Base-by-base conservation (phyloP, 2,797 vertebrate species). In the Catharus ustulatus region DNA sequence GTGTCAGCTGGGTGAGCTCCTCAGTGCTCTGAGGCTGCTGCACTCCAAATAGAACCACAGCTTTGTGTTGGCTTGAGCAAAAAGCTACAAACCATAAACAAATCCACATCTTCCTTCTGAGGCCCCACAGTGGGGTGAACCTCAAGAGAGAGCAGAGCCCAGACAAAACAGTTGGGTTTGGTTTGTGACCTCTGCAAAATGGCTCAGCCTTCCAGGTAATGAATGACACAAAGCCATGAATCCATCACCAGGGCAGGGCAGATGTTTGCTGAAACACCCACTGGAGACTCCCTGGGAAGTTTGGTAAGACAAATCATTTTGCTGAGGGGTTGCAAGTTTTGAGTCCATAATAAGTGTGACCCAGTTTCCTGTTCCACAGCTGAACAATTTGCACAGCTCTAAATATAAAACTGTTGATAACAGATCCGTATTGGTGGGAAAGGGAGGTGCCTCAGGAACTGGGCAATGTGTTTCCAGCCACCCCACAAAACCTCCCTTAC, bases 401-500 rank as follows among this genome's bases (percentile, higher is more conserved):
- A 93, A 93, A 93, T 88, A 93, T 78, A 92, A 91, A 93, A 72
- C 58, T 90, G 87, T 88, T 69, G 89, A 29, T 91, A 86, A 81
- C 11, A 1, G n/a, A 86, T n/a, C 58, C 0, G 6, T 45, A 18
- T 48, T 84, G 76, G 87, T 48, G 87, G 92, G 87, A 36, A 49
- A 92, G 72, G 84, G 45, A 83, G 2, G 4, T 42, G 11, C n/a
- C 66, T 49, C 72, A 80, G 36, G 23, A 72, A 9, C 72, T 43
- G 3, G 40, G 51, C 84, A 84, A n/a, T 6, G 12, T 26, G 3
- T 57, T 91, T 46, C 79, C 87, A 81, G 6, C 42, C 46, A 42
- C 6, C 19, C n/a, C 26, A 46, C 46, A 68, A 76, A 78, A 15
- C 8, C 24, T 42, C 4, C 1, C 24, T 46, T 15, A 7, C 0